Evolutionary conservation across 2,888 invertebrate species (phyloP), one percentile per base, ranked within the genome.

Genomic region (Ophioninae sp.): DNA sequence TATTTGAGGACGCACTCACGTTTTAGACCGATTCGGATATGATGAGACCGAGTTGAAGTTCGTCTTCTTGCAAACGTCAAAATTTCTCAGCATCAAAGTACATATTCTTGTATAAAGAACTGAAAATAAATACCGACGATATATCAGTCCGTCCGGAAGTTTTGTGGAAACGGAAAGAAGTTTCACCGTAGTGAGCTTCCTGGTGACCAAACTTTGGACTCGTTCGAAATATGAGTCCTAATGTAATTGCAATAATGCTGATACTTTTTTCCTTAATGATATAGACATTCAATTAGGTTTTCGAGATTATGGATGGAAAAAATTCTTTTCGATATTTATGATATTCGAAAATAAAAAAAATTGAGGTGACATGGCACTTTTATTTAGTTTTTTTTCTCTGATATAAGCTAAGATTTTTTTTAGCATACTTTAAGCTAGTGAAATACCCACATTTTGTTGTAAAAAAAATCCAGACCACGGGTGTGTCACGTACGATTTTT

Each of bases 401-500:
- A 23, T 63, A n/a, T 51, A 30, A 30, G 1, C 30, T 30, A 20
- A n/a, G 20, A 20, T 5, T 51, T n/a, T 74, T 10, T 74, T n/a
- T 56, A 44, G n/a, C 56, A 51, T 64, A 51, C 37, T 0, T 6
- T 17, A 39, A 63, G 51, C 8, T 61, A 13, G n/a, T 10, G 13
- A 22, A 23, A 59, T 41, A 74, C 51, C 17, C n/a, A 61, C 22
- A 58, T 79, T 51, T 79, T 59, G 30, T 37, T n/a, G 69, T 20
- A 51, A 64, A 64, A 44, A 61, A 65, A 64, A 80, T 80, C 69
- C 76, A 74, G 69, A 81, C 68, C 59, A 74, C 80, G 65, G 74
- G 74, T 81, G 74, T 72, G 71, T 83, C 81, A 83, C 83, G 81
- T 78, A 72, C 78, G 78, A 78, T 61, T 71, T 78, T 81, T 78